A percentile compares a stretch with the other conserved stretches of the same genome.
phyloP scores from a whole-genome alignment of 2,888 invertebrate genomes.

The Schrankia costaestrigalis region DNA sequence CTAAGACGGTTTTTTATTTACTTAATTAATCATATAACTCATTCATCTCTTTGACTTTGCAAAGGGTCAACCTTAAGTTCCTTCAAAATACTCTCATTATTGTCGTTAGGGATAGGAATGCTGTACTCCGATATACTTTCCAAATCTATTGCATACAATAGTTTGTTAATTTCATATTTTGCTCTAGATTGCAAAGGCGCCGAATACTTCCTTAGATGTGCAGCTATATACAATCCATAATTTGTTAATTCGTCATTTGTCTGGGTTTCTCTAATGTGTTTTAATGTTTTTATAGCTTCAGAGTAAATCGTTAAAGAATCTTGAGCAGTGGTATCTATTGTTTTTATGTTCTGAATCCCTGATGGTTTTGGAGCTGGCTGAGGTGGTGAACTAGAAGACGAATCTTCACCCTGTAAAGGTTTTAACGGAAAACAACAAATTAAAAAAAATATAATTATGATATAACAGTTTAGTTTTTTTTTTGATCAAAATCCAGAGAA shows the following conservation, averaged over 20 bases:
- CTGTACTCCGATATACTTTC: conserved; percentile 3
- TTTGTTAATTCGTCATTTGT: conserved; percentile 8
- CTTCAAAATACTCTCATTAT: not conserved
- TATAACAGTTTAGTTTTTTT: no score
- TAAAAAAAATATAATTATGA: not conserved
- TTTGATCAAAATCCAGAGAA: no score
- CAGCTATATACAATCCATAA: conserved; percentile 9
- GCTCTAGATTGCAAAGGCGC: conserved; percentile 8
- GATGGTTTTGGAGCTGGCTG: not conserved
- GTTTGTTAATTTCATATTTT: conserved; percentile 12
- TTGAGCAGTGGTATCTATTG: not conserved
- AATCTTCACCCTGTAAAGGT: conserved; percentile 4
- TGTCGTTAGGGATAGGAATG: not conserved
- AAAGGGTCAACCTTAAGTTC: conserved; percentile 7
- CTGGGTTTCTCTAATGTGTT: conserved; percentile 1
- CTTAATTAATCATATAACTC: not conserved
- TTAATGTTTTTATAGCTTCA: conserved; percentile 7
- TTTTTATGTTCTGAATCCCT: not conserved
- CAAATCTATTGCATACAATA: conserved; percentile 8
- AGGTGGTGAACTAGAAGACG: conserved; percentile 1
- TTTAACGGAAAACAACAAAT: not conserved
- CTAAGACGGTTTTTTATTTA: no score
- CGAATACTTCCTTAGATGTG: conserved; percentile 8
- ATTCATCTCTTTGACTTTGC: no score
- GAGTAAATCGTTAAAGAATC: not conserved